Percentiles rank a stretch among this genome's conserved stretches.
Evolutionary conservation across 2,113 vertebrate genomes (phyloP).

Genomic region (Rhinolophus ferrumequinum): DNA sequence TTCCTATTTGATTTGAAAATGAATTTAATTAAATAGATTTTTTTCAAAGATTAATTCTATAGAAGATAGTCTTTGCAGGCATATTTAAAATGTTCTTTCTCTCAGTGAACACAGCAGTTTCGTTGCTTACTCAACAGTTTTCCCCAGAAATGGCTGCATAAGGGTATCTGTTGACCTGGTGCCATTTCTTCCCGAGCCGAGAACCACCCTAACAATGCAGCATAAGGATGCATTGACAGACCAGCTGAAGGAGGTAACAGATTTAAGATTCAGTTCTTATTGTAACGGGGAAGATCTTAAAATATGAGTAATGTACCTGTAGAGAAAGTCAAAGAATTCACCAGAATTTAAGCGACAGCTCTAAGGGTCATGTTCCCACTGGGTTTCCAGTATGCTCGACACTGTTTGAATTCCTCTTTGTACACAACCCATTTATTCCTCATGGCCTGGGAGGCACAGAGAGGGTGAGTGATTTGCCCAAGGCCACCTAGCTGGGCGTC

Average conservation of each 20-base stretch:
- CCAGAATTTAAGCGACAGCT: neutral
- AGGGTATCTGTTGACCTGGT: neutral
- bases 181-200: neutral
- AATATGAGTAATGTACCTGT: neutral
- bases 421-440: accelerated
- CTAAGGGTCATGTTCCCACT: accelerated
- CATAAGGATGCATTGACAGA: neutral
- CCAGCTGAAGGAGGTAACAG: neutral
- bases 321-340: neutral
- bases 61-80: neutral
- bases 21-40: neutral
- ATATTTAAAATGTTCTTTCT: neutral
- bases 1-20: neutral
- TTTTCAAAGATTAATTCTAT: neutral
- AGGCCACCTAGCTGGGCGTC: neutral
- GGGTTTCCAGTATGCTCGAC: too few species aligned
- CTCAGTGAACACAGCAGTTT: neutral
- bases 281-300: neutral
- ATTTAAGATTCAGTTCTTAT: neutral
- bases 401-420: neutral
- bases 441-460: neutral
- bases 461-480: neutral
- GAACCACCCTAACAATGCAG: neutral
- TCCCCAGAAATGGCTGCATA: neutral
- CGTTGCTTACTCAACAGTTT: neutral